Evolutionary conservation across 1,140 invertebrate genomes (phyloP).

Genomic region (Prorops nasuta): DNA sequence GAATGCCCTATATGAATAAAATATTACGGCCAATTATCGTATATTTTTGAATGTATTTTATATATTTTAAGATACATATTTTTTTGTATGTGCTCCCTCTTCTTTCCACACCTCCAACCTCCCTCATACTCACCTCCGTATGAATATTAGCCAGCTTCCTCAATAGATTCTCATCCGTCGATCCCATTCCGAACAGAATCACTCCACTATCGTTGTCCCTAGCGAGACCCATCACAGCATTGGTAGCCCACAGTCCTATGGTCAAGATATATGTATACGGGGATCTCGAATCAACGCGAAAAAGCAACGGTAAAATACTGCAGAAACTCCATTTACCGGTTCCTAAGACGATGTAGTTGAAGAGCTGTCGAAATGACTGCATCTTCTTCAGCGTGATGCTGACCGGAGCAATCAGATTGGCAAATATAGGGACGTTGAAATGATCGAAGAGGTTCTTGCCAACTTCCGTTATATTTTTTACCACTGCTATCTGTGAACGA

Average conservation of each 20-base stretch:
- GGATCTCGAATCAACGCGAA: slow-evolving; percentile 1
- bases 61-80: too few species aligned
- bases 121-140: too few species aligned
- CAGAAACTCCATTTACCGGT: slow-evolving; percentile 52
- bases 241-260: slow-evolving; percentile 56
- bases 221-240: slow-evolving; percentile 61
- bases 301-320: background rate
- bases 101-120: too few species aligned
- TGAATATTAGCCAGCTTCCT: slow-evolving; percentile 68
- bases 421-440: slow-evolving; percentile 67
- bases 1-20: too few species aligned
- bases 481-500: slow-evolving; percentile 54
- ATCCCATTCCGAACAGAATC: slow-evolving; percentile 67
- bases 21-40: too few species aligned
- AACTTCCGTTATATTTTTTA: slow-evolving; percentile 59
- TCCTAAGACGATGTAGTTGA: slow-evolving; percentile 63
- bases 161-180: slow-evolving; percentile 65
- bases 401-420: slow-evolving; percentile 62
- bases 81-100: too few species aligned
- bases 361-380: slow-evolving; percentile 57
- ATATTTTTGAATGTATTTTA: too few species aligned
- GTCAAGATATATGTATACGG: slow-evolving; percentile 4
- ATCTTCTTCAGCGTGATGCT: slow-evolving; percentile 67
- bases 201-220: slow-evolving; percentile 57
- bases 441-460: slow-evolving; percentile 73